Conservation (phyloP, 2,113 vertebrate genomes). For the Serinus canaria region DNA sequence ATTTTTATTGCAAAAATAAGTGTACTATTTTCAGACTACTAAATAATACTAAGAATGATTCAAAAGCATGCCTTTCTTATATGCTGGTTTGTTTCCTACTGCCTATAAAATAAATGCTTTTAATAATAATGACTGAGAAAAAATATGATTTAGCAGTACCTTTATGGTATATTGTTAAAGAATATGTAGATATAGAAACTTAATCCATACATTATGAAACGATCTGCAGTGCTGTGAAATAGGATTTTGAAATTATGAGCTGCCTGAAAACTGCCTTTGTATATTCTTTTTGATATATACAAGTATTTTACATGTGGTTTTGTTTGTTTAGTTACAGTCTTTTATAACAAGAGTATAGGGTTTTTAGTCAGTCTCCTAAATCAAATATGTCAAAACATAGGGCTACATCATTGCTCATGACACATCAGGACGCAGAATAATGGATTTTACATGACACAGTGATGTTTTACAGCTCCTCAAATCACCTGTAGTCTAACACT, state of each 20-base stretch:
- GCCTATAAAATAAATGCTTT: background rate
- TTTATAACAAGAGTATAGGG: background rate
- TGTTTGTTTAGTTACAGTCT: background rate
- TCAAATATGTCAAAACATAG: background rate
- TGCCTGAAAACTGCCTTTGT: background rate
- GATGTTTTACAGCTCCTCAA: background rate
- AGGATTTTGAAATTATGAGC: background rate
- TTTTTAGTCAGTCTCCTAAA: background rate
- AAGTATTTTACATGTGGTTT: background rate
- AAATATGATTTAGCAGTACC: background rate
- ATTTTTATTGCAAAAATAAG: background rate
- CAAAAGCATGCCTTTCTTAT: background rate
- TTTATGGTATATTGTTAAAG: background rate
- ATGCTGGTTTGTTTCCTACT: background rate
- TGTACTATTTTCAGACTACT: background rate
- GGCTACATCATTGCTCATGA: background rate
- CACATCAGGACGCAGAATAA: background rate
- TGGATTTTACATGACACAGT: background rate
- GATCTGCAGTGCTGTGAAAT: background rate
- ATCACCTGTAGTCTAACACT: background rate
- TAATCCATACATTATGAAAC: background rate
- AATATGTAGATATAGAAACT: background rate
- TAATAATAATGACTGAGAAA: background rate
- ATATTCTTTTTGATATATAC: background rate
- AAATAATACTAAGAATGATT: background rate